These are phyloP conservation scores for Lamproptera curius DNA, from an alignment of 2,888 invertebrate genomes.

Conservation along the genomic window DNA sequence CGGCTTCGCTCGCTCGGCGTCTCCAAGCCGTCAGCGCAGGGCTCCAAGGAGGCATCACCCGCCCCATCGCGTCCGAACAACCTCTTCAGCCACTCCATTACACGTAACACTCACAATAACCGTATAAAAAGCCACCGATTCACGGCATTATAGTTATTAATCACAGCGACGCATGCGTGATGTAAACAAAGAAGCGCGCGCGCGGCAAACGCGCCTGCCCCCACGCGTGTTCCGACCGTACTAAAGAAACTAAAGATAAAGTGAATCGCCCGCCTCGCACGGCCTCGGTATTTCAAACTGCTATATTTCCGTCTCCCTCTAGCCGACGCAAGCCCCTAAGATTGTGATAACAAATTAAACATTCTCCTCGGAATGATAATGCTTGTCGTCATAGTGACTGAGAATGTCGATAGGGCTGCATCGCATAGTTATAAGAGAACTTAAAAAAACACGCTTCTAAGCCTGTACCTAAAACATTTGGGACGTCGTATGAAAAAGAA, in stretches of 20 bases:
- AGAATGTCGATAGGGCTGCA: not conserved
- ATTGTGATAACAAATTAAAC: slow-evolving; percentile 2
- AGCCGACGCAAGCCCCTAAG: slow-evolving; percentile 11
- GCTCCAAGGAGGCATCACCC: slow-evolving; percentile 24
- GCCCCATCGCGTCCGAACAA: slow-evolving; percentile 28
- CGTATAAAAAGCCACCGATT: slow-evolving; percentile 9
- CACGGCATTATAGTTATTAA: slow-evolving; percentile 4
- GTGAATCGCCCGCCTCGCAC: not conserved
- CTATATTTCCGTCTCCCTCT: slow-evolving; percentile 30
- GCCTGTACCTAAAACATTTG: no score
- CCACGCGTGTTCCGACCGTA: slow-evolving; percentile 3
- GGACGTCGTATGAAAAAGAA: no score
- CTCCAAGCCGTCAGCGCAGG: slow-evolving; percentile 72
- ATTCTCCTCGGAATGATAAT: not conserved
- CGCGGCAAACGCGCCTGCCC: slow-evolving; percentile 4
- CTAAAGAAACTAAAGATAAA: no score
- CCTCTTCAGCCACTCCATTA: slow-evolving; percentile 54
- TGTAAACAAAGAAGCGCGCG: slow-evolving; percentile 20
- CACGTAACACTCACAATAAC: slow-evolving; percentile 3
- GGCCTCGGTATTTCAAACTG: slow-evolving; percentile 26
- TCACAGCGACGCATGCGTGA: slow-evolving; percentile 30
- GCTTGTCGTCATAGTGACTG: not conserved
- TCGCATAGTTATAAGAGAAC: no score
- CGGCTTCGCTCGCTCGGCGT: slow-evolving; percentile 80
- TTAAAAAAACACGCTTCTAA: no score